Conservation (phyloP, 2,113 vertebrate species). For the Agapornis roseicollis region DNA sequence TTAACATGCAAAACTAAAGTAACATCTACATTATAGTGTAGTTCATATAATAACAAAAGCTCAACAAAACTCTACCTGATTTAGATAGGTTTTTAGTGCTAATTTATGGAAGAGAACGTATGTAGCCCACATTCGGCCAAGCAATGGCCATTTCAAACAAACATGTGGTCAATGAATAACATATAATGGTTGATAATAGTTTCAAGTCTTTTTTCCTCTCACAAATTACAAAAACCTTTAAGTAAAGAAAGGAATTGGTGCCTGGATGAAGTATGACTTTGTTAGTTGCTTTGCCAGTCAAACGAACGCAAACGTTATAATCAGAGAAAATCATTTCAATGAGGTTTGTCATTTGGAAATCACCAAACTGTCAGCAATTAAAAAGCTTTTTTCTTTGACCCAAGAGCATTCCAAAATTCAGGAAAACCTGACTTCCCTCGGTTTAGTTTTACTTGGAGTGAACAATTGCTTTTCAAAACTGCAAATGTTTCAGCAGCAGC, state of each 20-base stretch:
- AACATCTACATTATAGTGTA: slow-evolving; percentile 45
- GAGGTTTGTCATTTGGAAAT: slow-evolving; percentile 83
- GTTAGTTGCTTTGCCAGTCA: slow-evolving; percentile 74
- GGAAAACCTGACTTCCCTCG: slow-evolving; percentile 60
- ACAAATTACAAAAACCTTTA: slow-evolving; percentile 80
- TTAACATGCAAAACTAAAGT: slow-evolving; percentile 16
- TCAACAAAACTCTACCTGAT: slow-evolving; percentile 72
- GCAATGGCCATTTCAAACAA: slow-evolving; percentile 77
- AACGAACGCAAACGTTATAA: slow-evolving; percentile 76
- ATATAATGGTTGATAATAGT: slow-evolving; percentile 83
- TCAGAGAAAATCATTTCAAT: slow-evolving; percentile 79
- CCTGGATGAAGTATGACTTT: slow-evolving; percentile 79
- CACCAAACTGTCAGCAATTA: slow-evolving; percentile 82
- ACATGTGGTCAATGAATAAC: slow-evolving; percentile 80
- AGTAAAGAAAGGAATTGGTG: slow-evolving; percentile 40
- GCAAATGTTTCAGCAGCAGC: slow-evolving; percentile 53
- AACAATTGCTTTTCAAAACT: slow-evolving; percentile 59
- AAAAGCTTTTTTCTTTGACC: slow-evolving; percentile 77
- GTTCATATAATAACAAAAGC: slow-evolving; percentile 73
- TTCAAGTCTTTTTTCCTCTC: slow-evolving; percentile 79
- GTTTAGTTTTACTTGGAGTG: slow-evolving; percentile 55
- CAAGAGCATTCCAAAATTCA: slow-evolving; percentile 66
- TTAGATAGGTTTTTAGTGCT: slow-evolving; percentile 73
- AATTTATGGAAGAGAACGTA: slow-evolving; percentile 70
- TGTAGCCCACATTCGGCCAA: slow-evolving; percentile 61